Evolutionary conservation across 2,797 vertebrate species (phyloP), one percentile per base, ranked within the genome.

Genomic region (Ispidina picta): DNA sequence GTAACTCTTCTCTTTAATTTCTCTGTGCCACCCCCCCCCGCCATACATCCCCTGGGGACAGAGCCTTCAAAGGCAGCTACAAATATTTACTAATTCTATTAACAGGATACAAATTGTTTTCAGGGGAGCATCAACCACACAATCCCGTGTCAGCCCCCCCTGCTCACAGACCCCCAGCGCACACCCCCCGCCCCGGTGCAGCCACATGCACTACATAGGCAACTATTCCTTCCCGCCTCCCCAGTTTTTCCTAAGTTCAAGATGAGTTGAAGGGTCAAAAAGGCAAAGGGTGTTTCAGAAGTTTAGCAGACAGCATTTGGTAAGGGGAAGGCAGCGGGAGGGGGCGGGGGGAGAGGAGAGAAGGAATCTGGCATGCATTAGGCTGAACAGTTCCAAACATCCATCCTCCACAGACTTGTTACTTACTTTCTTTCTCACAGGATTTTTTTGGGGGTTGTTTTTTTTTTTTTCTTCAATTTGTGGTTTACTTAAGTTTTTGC

Each of bases 191-290:
- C 71, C 62, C 89, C 9, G 1, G n/a, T 13, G 1, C 78, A 39
- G 69, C 83, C 91, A 52, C 83, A 85, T 44, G 70, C 83, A 10
- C 89, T 19, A 2, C 4, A 29, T 25, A 92, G 84, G 48, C 87
- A 56, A 63, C 66, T 4, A 51, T 25, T 35, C 69, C 95, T 90
- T 75, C 92, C 96, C 94, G 93, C 95, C 96, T 93, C 94, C 96
- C 95, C 96, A 93, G 81, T 96, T 97, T 97, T 96, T 95, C 96
- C 93, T 96, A 97, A 98, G 98, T 98, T 98, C 98, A 98, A 97
- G 95, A 97, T 96, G 97, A 98, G 98, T 98, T 98, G 97, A 98
- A 97, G 97, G 98, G 98, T 98, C 98, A 98, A 98, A 98, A 98
- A 98, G 98, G 97, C 98, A 97, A 97, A 96, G 98, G 97, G 97